Base-by-base conservation (phyloP, 2,113 vertebrate genomes). In the Xiphophorus couchianus region DNA sequence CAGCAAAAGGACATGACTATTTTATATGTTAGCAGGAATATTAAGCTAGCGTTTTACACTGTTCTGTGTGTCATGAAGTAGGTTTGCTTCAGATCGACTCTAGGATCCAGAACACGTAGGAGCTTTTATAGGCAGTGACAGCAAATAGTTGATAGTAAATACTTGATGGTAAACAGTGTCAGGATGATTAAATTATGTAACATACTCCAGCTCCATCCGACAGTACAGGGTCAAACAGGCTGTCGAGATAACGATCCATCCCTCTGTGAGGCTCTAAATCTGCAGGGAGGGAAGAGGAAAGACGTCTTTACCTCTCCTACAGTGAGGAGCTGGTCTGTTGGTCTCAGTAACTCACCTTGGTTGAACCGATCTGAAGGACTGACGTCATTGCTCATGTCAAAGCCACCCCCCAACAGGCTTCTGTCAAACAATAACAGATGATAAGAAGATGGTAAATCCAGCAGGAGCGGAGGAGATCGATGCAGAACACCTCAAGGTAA, bases 161-260 rank as follows among this genome's bases (percentile, higher is more conserved):
- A 68, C 31, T 58, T 39, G 28, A 61, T 68, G 73, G 17, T 66
- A 70, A 51, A 64, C 33, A 66, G 68, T 81, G 51, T 71, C 70
- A 37, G 6, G 54, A 71, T 71, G 74, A 86, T 64, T 74, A 42
- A 72, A 66, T 89, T 60, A 67, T 79, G 64, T 69, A 70, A 82
- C 86, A 82, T 93, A 99, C 98, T 94, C 91, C 94, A 17, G 94
- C 94, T 85, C 96, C 95, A 0, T 95, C 97, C 61, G 96, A 96
- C 68, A 99, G 94, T 25, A 97, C 97, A 0, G 97, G 97, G 81
- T 97, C 95, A 3, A 99, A 99, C 79, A 99, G 95, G 81, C 96
- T 99, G 90, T 99, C 97, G 75, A 99, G 95, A 89, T 98, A 99
- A 19, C 92, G 92, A 77, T 99, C 98, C 95, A 99, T 94, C 19